A percentile compares a stretch with the other conserved stretches of the same genome.
Conservation (phyloP, 1,140 invertebrate genomes). For the Chelonus insularis region DNA sequence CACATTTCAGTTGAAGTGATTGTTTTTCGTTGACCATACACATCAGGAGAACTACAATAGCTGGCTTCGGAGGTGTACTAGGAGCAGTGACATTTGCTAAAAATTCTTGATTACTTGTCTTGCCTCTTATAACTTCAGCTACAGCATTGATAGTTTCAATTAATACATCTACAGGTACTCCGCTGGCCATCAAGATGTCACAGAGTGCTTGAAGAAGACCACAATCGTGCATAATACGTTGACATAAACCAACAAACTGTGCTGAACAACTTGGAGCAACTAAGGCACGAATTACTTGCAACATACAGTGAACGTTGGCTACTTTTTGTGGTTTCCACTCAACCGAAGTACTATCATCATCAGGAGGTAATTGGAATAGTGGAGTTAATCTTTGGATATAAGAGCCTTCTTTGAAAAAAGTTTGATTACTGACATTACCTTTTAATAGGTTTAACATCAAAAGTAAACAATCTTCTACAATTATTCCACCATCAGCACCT, state of each 20-base stretch:
- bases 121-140: constrained; percentile 91
- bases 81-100: constrained; percentile 91
- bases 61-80: constrained; percentile 86
- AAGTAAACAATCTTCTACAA: constrained; percentile 97
- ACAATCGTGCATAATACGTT: constrained; percentile 84
- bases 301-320: constrained; percentile 88
- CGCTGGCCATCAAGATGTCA: constrained; percentile 89
- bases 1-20: constrained; percentile 86
- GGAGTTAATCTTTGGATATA: constrained; percentile 88
- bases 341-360: constrained; percentile 61
- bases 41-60: constrained; percentile 93
- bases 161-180: constrained; percentile 94
- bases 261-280: constrained; percentile 87
- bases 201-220: constrained; percentile 83
- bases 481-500: constrained; percentile 91
- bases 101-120: constrained; percentile 89
- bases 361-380: constrained; percentile 78
- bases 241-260: constrained; percentile 77
- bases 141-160: constrained; percentile 96
- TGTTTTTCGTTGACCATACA: constrained; percentile 99
- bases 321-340: constrained; percentile 95
- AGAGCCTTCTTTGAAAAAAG: constrained; percentile 96
- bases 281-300: constrained; percentile 86
- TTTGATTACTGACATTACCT: constrained; percentile 97
- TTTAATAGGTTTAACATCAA: constrained; percentile 92